Evolutionary conservation across 2,888 invertebrate genomes (phyloP), one percentile per base, ranked within the genome.

Genomic region (Bombyx huttoni): DNA sequence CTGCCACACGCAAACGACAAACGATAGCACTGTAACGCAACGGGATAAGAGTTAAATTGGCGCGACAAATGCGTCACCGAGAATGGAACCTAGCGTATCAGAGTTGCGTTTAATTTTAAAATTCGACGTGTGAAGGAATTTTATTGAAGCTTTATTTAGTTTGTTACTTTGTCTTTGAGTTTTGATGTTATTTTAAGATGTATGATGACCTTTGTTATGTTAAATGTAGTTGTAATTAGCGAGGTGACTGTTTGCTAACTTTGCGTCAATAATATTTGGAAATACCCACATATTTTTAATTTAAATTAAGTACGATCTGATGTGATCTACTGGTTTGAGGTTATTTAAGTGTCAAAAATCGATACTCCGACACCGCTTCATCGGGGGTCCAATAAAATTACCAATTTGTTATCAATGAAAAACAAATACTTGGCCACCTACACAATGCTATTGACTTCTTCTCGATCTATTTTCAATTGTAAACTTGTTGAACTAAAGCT

Each of bases 401-500:
- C 74, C 78, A 76, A 85, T 84, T 80, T 84, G 80, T 82, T 82
- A 82, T 80, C 76, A 72, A 70, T 69, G 71, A 70, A 73, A 79
- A 81, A 85, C 81, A 82, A 83, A 82, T 79, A 78, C 68, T 65
- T 73, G 83, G 67, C 84, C 84, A 86, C 84, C 85, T 75, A 75
- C 73, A 73, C 62, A 65, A 64, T 52, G 55, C 51, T 55, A 51
- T n/a, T 47, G 34, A 45, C 24, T 45, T 9, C n/a, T 13, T 13
- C 33, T 6, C 40, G 3, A 40, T 13, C 33, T 50, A 52, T 34
- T 46, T 33, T 45, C 33, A 9, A 45, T 51, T 46, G 13, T 47
- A 49, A 24, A 9, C 0, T n/a, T 13, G 9, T 13, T 40, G 55
- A 51, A n/a, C 9, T 64, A 56, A 57, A 49, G 61, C 58, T 59